Evolutionary conservation across 1,140 invertebrate species (phyloP), one percentile per base, ranked within the genome.

Genomic region (Phymorhynchus buccinoides): DNA sequence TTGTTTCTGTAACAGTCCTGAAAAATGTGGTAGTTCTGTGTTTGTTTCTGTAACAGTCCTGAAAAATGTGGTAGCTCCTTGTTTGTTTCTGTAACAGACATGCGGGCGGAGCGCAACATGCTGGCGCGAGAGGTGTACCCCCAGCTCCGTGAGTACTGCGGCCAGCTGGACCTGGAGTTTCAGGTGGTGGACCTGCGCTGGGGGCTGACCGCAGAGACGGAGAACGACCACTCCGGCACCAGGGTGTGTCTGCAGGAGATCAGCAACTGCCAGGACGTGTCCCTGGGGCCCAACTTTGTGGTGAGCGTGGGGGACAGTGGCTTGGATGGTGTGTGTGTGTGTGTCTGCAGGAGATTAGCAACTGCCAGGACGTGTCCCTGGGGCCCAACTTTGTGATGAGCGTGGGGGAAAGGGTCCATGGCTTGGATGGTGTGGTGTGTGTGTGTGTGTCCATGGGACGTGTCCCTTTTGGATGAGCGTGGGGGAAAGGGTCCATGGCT

Each of bases 341-440:
- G 44, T 48, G 44, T 86, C 78, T 92, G 3, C 85, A 88, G 62
- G 92, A 92, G 88, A 89, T 93, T 9, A 84, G 87, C 37, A 92
- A 92, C 73, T 93, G 93, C 85, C 91, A 92, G 84, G 88, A 89
- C 71, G 75, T 90, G 14, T 93, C 93, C 1, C 77, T 93, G 18
- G 93, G 93, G 77, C 92, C 92, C n/a, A 92, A 91, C 85, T 93
- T 93, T 90, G 89, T 93, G 66, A 92, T 93, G 87, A 89, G 88
- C n/a, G 52, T 32, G 32, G 71, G 9, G 3, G 12, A 14, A n/a
- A n/a, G n/a, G n/a, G n/a, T n/a, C n/a, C n/a, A n/a, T n/a, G n/a
- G n/a, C n/a, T n/a, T 62, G 56, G 56, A 22, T 62, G n/a, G 12
- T 22, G 0, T 62, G 56, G 44, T 48, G 44, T 48, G 44, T 48